Conservation (phyloP, 2,797 vertebrate genomes). For the Poeciliopsis turneri region DNA sequence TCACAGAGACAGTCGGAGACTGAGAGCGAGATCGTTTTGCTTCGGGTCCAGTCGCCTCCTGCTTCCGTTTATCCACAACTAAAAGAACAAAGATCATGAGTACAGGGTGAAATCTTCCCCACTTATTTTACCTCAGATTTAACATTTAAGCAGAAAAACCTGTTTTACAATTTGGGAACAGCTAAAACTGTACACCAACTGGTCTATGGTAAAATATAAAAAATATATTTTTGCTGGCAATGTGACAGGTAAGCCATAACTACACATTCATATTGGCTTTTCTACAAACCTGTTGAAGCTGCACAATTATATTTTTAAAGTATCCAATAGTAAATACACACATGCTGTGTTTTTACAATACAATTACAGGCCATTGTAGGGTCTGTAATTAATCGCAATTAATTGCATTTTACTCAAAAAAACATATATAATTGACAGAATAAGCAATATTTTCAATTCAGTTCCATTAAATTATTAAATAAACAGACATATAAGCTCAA, state of each 20-base stretch:
- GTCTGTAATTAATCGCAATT: background rate
- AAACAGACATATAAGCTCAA: too few species aligned
- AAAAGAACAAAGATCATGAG: background rate
- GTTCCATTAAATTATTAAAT: too few species aligned
- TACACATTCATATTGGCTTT: background rate
- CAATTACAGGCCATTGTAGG: too few species aligned
- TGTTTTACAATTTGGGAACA: background rate
- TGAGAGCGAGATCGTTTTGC: constrained; percentile 55
- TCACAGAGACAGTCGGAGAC: constrained; percentile 21
- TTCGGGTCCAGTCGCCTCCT: constrained; percentile 10
- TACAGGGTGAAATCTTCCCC: background rate
- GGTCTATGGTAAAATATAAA: background rate
- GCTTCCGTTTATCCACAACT: constrained; percentile 40
- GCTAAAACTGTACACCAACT: background rate
- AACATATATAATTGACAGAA: too few species aligned
- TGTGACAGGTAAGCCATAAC: too few species aligned
- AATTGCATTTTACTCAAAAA: background rate
- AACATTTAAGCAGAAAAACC: background rate
- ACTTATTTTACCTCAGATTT: background rate
- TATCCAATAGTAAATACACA: background rate
- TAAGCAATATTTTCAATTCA: too few species aligned
- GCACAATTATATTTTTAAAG: too few species aligned
- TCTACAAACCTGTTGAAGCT: background rate
- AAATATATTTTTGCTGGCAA: background rate
- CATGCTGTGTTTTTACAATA: too few species aligned